Evolutionary conservation across 2,797 vertebrate species (phyloP).

Genomic region (Leuciscus waleckii): DNA sequence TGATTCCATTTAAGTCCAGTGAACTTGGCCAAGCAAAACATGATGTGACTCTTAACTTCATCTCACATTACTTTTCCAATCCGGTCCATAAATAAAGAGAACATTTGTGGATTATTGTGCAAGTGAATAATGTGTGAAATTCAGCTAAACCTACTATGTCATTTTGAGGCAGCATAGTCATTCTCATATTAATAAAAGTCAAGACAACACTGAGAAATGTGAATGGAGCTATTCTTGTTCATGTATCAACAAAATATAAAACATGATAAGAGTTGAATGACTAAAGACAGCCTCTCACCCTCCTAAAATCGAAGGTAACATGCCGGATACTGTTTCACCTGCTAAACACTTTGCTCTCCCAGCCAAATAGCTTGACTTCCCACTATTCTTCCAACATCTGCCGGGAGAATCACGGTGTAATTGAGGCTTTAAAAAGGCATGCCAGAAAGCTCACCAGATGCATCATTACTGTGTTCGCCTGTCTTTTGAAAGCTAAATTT

Average conservation of each 20-base stretch:
- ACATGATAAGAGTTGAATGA: conserved; percentile 19
- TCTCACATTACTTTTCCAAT: conserved; percentile 66
- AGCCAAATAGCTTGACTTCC: conserved; percentile 28
- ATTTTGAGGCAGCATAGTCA: not conserved
- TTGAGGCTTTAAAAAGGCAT: conserved; percentile 54
- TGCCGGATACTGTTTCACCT: conserved; percentile 60
- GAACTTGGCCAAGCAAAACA: conserved; percentile 75
- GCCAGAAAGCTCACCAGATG: conserved; percentile 49
- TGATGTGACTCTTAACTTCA: conserved; percentile 61
- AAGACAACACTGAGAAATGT: not conserved
- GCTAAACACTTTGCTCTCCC: conserved; percentile 49
- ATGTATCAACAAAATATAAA: conserved; percentile 22
- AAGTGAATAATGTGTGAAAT: conserved; percentile 48
- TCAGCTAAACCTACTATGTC: not conserved
- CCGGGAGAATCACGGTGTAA: conserved; percentile 49
- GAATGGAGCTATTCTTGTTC: conserved; percentile 1
- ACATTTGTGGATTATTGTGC: conserved; percentile 61
- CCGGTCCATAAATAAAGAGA: conserved; percentile 64
- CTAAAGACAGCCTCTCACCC: conserved; percentile 20
- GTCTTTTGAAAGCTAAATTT: conserved; percentile 52
- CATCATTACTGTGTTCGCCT: conserved; percentile 54
- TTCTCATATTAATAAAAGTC: not conserved
- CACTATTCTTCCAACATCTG: conserved; percentile 54
- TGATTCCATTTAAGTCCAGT: conserved; percentile 72
- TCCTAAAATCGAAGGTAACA: conserved; percentile 48